Evolutionary conservation across 1,140 invertebrate genomes (phyloP), one percentile per base, ranked within the genome.

Genomic region (Capitella teleta): DNA sequence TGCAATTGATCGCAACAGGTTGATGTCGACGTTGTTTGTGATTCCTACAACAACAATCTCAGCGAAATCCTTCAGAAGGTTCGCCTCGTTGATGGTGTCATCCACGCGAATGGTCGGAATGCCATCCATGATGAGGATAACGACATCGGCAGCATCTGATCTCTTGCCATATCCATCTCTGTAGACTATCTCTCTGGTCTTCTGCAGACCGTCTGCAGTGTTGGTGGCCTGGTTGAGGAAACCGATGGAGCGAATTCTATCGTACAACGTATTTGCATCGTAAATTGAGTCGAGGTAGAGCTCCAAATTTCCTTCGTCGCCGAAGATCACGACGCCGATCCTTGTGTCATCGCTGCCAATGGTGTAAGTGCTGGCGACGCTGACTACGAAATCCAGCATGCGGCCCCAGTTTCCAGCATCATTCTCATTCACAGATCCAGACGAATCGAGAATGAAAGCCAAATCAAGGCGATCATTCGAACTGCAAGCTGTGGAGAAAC

Each of bases 1-100:
- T n/a, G n/a, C n/a, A n/a, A 49, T 38, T 0, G 14, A n/a, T 19
- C 24, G 16, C 47, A 49, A 23, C 24, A 23, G 24, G 5, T 16
- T 23, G 6, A 4, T 23, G 3, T 49, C 26, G 5, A 41, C 6
- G 2, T 45, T 28, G 24, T 41, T 25, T 6, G 47, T 49, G 38
- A 49, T 58, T 16, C 65, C 65, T 44, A 67, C 58, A 25, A 58
- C 49, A 34, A 66, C 61, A 36, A 67, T 38, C 5, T 38, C 59
- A 16, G 64, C 61, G 18, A 60, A 59, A 12, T 50, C 46, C 2
- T 56, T 36, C 5, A 60, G 60, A 16, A n/a, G n/a, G n/a, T 53
- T 16, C 5, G 62, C 55, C 12, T 51, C 43, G 10, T 28, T 28
- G 14, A 49, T 41, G 3, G 58, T 59, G 12, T 21, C n/a, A 10